Percentiles rank a stretch among this genome's conserved stretches.
Conservation (phyloP, 2,888 invertebrate species). For the Rhodophaea formosa region DNA sequence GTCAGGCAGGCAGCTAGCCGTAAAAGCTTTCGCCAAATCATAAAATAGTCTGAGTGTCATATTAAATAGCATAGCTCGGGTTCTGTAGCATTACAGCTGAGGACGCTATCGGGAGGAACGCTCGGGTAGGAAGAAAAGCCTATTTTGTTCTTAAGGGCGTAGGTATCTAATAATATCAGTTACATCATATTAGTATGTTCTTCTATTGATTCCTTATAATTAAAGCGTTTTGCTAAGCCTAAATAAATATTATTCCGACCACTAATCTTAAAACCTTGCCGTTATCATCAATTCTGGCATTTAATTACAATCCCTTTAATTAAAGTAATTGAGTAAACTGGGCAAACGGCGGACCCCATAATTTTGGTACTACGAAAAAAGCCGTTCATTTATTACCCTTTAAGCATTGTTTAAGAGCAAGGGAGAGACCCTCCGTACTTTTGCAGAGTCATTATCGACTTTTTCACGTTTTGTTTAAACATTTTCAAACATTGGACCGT, state of each 20-base stretch:
- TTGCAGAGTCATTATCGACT: slow-evolving; percentile 70
- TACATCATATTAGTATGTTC: no score
- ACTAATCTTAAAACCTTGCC: slow-evolving; percentile 6
- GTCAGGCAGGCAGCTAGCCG: no score
- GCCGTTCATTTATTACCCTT: slow-evolving; percentile 71
- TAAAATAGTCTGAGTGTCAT: no score
- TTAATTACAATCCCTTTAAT: slow-evolving; percentile 42
- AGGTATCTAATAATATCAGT: no score
- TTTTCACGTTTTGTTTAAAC: slow-evolving; percentile 62
- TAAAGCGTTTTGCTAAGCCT: no score
- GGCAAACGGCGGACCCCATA: slow-evolving; percentile 35
- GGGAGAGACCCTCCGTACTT: slow-evolving; percentile 62
- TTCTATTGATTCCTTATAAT: no score
- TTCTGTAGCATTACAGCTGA: no score
- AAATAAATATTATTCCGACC: background rate
- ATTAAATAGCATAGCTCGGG: no score
- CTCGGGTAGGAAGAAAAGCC: no score
- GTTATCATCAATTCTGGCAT: slow-evolving; percentile 12
- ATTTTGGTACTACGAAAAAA: slow-evolving; percentile 55
- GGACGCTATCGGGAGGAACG: no score
- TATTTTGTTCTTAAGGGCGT: no score
- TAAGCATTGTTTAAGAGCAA: slow-evolving; percentile 74
- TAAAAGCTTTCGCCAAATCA: no score
- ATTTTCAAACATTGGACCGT: slow-evolving; percentile 47
- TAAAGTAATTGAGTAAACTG: slow-evolving; percentile 48